A percentile compares a stretch with the other conserved stretches of the same genome.
phyloP scores from a whole-genome alignment of 92 coral and sea anemone species.

The Ricordea florida region DNA sequence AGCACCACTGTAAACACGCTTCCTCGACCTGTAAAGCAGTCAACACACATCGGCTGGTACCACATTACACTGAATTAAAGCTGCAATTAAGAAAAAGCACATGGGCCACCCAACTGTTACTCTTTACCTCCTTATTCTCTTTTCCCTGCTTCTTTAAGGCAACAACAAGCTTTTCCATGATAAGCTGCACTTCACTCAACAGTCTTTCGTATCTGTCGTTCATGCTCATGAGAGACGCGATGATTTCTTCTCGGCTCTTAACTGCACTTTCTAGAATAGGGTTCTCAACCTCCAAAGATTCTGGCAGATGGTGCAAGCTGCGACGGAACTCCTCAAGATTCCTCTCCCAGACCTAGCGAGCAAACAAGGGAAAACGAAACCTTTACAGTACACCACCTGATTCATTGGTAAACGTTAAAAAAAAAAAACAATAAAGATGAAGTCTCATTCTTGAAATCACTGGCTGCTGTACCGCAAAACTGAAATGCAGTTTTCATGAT shows the following conservation, averaged over 20 bases:
- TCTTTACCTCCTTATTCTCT: slow-evolving; percentile 77
- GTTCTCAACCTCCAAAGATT: slow-evolving; percentile 75
- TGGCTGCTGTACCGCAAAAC: background rate
- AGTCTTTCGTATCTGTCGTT: slow-evolving; percentile 76
- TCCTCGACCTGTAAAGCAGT: slow-evolving; percentile 78
- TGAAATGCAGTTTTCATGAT: too few relatives aligned
- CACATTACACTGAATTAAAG: background rate
- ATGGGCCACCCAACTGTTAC: too few relatives aligned
- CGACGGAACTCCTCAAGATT: slow-evolving; percentile 71
- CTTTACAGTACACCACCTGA: background rate
- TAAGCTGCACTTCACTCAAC: slow-evolving; percentile 69
- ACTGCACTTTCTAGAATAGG: slow-evolving; percentile 66
- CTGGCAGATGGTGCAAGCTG: slow-evolving; percentile 84
- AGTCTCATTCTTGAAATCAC: too few relatives aligned
- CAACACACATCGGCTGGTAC: background rate
- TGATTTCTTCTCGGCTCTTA: slow-evolving; percentile 78
- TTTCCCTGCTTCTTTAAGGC: slow-evolving; percentile 76
- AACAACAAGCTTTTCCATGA: slow-evolving; percentile 73
- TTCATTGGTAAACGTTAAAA: too few relatives aligned
- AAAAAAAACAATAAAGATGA: too few relatives aligned
- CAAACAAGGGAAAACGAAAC: background rate
- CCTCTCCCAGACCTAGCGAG: slow-evolving; percentile 69
- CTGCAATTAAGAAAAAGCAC: too few relatives aligned
- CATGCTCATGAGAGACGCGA: slow-evolving; percentile 67
- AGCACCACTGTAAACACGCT: slow-evolving; percentile 89